phyloP scores from a whole-genome alignment of 2,113 vertebrate genomes.

The Rattus rattus region DNA sequence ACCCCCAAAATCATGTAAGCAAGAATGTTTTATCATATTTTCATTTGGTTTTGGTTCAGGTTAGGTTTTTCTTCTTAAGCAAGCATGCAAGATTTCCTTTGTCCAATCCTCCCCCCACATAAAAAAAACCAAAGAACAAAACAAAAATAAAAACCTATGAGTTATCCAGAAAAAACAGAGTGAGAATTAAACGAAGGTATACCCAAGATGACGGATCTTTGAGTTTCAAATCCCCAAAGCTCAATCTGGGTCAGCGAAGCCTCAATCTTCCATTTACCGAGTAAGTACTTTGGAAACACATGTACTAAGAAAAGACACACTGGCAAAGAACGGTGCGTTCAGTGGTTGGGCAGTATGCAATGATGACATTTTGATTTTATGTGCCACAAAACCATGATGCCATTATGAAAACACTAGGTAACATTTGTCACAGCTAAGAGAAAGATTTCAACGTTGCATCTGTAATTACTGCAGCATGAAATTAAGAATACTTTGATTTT shows the following conservation, averaged over 20 bases:
- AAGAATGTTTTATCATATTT: neutral
- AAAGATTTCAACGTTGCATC: constrained; percentile 66
- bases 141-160: constrained; percentile 34
- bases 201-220: constrained; percentile 56
- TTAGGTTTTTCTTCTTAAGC: neutral
- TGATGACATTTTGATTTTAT: constrained; percentile 79
- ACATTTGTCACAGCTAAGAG: constrained; percentile 74
- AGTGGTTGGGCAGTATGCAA: constrained; percentile 64
- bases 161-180: constrained; percentile 59
- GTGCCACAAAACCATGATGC: constrained; percentile 72
- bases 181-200: constrained; percentile 54
- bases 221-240: constrained; percentile 57
- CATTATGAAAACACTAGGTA: constrained; percentile 77
- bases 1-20: neutral
- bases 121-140: too few relatives aligned
- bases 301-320: constrained; percentile 77
- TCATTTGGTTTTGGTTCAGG: neutral
- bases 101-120: neutral
- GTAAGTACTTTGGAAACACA: constrained; percentile 76
- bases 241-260: constrained; percentile 70
- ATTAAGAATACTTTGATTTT: constrained; percentile 77
- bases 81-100: constrained; percentile 52
- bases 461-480: constrained; percentile 77
- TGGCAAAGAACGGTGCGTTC: constrained; percentile 73
- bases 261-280: constrained; percentile 75